phyloP scores from a whole-genome alignment of 2,113 vertebrate species.

The Spizaetus ornatus region DNA sequence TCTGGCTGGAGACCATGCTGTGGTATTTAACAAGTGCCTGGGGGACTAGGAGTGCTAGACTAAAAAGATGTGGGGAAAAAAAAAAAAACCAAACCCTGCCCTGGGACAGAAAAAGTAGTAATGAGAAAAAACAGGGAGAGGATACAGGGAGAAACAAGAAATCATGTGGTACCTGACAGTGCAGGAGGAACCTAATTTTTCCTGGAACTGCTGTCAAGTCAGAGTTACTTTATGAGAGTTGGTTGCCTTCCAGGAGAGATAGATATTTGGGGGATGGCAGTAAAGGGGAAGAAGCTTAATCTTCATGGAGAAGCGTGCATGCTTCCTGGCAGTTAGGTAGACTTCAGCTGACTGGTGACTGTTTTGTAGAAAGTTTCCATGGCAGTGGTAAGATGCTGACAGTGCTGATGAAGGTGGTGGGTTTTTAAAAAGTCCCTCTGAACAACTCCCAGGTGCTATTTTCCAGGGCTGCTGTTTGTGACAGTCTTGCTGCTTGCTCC shows the following conservation, averaged over 20 bases:
- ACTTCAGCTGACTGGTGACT: neutral
- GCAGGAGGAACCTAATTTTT: neutral
- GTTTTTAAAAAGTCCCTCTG: neutral
- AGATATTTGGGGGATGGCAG: neutral
- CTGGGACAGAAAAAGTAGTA: neutral
- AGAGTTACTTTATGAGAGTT: neutral
- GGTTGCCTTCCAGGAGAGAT: neutral
- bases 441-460: neutral
- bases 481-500: neutral
- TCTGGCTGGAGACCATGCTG: neutral
- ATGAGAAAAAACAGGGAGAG: neutral
- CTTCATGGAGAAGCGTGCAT: neutral
- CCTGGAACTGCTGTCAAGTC: neutral
- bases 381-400: neutral
- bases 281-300: neutral
- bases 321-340: neutral
- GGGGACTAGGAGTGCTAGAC: neutral
- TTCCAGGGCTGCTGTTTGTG: neutral
- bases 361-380: neutral
- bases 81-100: accelerated
- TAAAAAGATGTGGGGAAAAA: neutral
- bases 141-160: neutral
- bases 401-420: neutral
- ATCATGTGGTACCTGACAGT: neutral
- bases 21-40: neutral